Percentiles rank a stretch among this genome's conserved stretches.
phyloP scores from a whole-genome alignment of 2,113 vertebrate species.

The human (Homo sapiens) region GRCh38 chr7:105045501-105046000 shows the following conservation, averaged over 20 bases:
- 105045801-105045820: not conserved
- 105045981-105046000: not conserved
- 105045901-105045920: not conserved
- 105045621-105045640: not conserved
- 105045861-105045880: not conserved
- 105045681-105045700: not conserved
- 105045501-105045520: not conserved
- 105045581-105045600: not conserved
- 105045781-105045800: not conserved
- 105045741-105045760: not conserved
- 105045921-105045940: not conserved
- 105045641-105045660: not conserved
- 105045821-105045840: not conserved
- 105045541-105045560: not conserved
- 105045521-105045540: slow-evolving; percentile 8
- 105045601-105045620: not conserved
- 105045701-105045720: not conserved
- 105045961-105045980: not conserved
- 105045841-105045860: not conserved
- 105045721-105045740: not conserved
- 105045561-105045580: not conserved
- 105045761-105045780: not conserved
- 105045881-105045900: not conserved
- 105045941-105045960: slow-evolving; percentile 12
- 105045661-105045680: slow-evolving; percentile 18